A percentile compares a stretch with the other conserved stretches of the same genome.
Conservation (phyloP, 2,888 invertebrate genomes). For the Pollenia angustigena region DNA sequence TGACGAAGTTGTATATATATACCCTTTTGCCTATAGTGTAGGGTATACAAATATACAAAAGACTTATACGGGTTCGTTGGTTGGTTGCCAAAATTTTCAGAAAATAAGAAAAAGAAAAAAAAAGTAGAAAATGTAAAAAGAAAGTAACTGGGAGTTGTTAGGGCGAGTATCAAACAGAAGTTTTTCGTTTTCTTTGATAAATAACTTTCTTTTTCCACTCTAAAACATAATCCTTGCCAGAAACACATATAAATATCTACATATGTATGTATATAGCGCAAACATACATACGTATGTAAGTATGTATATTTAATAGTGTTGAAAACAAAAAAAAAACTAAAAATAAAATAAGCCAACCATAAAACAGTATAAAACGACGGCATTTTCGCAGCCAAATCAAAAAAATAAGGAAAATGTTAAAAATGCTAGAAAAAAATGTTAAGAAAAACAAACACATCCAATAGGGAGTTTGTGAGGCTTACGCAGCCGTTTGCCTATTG, state of each 20-base stretch:
- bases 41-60: constrained; percentile 6
- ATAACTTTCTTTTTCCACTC: constrained; percentile 35
- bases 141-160: constrained; percentile 21
- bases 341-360: constrained; percentile 57
- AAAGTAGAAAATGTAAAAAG: not conserved
- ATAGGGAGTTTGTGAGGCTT: constrained; percentile 60
- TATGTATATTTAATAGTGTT: no score
- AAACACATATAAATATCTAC: constrained; percentile 14
- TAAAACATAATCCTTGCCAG: constrained; percentile 35
- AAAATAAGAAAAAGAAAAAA: constrained; percentile 1
- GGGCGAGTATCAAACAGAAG: constrained; percentile 9
- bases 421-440: constrained; percentile 38
- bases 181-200: constrained; percentile 47
- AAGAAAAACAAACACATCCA: constrained; percentile 58
- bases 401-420: constrained; percentile 19
- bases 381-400: constrained; percentile 54
- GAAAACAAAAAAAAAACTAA: constrained; percentile 18
- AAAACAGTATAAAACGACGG: constrained; percentile 39
- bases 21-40: no score
- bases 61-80: constrained; percentile 19
- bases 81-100: constrained; percentile 1
- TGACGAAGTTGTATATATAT: no score
- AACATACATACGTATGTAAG: not conserved
- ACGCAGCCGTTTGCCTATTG: constrained; percentile 60
- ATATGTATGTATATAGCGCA: not conserved